Evolutionary conservation across 2,888 invertebrate genomes (phyloP), one percentile per base, ranked within the genome.

Genomic region (Uloborus plumipes): DNA sequence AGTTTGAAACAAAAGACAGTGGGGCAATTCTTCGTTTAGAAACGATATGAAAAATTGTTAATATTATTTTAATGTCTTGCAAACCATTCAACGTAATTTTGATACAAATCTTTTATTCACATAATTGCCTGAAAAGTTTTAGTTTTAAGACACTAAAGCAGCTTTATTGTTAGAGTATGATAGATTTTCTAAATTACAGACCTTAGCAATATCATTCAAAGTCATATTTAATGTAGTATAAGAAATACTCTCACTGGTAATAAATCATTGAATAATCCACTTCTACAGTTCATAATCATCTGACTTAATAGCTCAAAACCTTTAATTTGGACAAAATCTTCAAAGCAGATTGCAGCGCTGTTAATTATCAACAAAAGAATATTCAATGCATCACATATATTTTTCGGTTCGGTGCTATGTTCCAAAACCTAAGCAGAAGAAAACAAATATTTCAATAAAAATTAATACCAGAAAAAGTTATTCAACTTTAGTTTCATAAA

Each of bases 381-480:
- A 53, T 82, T 78, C 39, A 86, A 50, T 14, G 84, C 71, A 53
- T 58, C 22, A 47, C 78, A 51, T 14, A 74, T 66, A 61, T 76
- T 58, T 61, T 75, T 59, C 58, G 75, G 72, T 62, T 62, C 50
- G 22, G 22, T 64, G 18, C 73, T 70, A 22, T 70, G 50, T 67
- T 86, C 86, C 49, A 86, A 61, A 13, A 85, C 61, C 78, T 86
- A 62, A 62, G 20, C 11, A n/a, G 73, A 31, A 82, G 50, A 20
- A 78, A 66, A 47, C 39, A 11, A 39, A 39, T 9, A 11, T 39
- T 11, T 39, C 1, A 26, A 39, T 6, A 39, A 39, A 11, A 7
- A 39, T 39, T 31, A 2, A 39, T 39, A 7, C 1, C 11, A 39
- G 9, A 39, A 39, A 39, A 39, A 7, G 9, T 7, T 11, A 39